phyloP scores from a whole-genome alignment of 2,888 invertebrate genomes.

The Cataglyphis albicans region DNA sequence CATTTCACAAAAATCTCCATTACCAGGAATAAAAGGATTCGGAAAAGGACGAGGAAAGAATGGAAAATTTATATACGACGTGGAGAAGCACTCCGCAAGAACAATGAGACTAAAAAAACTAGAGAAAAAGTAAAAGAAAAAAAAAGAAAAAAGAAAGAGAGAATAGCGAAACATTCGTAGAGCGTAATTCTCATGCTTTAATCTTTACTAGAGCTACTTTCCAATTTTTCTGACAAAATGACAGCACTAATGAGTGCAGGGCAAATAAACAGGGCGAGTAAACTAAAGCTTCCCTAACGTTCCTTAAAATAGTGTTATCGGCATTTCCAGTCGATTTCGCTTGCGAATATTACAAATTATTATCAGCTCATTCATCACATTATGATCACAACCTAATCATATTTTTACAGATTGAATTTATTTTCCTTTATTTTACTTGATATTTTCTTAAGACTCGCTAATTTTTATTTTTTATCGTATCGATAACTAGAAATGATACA shows the following conservation, averaged over 20 bases:
- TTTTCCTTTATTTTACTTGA: not conserved
- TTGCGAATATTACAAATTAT: slow-evolving; percentile 17
- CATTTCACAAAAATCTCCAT: not conserved
- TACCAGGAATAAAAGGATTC: not conserved
- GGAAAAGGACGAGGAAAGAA: slow-evolving; percentile 9
- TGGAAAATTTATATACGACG: slow-evolving; percentile 27
- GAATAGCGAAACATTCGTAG: slow-evolving; percentile 22
- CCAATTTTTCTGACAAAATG: not conserved
- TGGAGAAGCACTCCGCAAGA: not conserved
- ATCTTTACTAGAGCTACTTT: slow-evolving; percentile 19
- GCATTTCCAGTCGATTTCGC: slow-evolving; percentile 20
- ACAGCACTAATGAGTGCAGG: not conserved
- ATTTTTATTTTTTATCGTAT: not conserved
- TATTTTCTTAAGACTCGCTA: slow-evolving; percentile 5
- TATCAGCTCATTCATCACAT: slow-evolving; percentile 3
- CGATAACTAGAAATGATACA: not conserved
- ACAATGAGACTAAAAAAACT: slow-evolving; percentile 7
- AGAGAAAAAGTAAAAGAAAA: not conserved
- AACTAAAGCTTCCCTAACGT: not conserved
- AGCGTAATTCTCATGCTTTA: slow-evolving; percentile 21
- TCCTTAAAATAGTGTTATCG: not conserved
- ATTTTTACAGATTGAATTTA: slow-evolving; percentile 12
- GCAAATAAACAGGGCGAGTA: slow-evolving; percentile 4
- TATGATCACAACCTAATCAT: not conserved
- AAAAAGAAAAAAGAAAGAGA: not conserved